Evolutionary conservation across 2,888 invertebrate genomes (phyloP).

Genomic region (Cylloceria caligata): DNA sequence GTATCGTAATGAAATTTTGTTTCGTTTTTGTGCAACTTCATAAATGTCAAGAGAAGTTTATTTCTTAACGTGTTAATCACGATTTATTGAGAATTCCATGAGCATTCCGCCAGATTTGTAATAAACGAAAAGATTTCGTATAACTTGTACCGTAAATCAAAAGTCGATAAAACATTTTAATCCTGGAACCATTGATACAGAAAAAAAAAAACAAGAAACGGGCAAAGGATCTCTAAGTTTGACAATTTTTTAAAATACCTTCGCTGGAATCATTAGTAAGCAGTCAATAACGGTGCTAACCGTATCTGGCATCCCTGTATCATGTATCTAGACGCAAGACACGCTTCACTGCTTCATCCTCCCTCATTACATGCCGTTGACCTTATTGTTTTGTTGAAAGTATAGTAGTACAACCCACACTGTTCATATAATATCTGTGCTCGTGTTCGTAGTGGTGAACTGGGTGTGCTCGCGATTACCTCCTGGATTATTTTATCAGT

Average conservation of each 20-base stretch:
- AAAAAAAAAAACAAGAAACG: too few relatives aligned
- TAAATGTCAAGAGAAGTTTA: too few relatives aligned
- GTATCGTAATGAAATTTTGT: too few relatives aligned
- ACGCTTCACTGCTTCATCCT: conserved; percentile 79
- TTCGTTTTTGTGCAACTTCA: too few relatives aligned
- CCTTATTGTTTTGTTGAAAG: conserved; percentile 80
- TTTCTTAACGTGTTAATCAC: too few relatives aligned
- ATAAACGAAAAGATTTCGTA: too few relatives aligned
- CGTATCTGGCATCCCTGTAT: conserved; percentile 2
- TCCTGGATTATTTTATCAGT: conserved; percentile 64
- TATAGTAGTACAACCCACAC: conserved; percentile 31
- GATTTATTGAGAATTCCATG: too few relatives aligned
- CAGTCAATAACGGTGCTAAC: conserved; percentile 16
- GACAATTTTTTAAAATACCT: not conserved
- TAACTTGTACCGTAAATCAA: too few relatives aligned
- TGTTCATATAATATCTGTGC: conserved; percentile 27
- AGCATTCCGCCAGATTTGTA: too few relatives aligned
- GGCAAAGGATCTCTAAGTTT: too few relatives aligned
- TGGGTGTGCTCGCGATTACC: conserved; percentile 45
- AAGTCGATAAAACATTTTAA: too few relatives aligned
- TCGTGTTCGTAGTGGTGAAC: conserved; percentile 15
- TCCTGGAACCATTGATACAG: too few relatives aligned
- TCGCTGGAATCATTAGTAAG: not conserved
- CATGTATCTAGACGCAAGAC: conserved; percentile 55
- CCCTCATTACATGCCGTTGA: conserved; percentile 79